Conservation (phyloP, 1,140 invertebrate genomes). For the Muscidifurax raptorellus region DNA sequence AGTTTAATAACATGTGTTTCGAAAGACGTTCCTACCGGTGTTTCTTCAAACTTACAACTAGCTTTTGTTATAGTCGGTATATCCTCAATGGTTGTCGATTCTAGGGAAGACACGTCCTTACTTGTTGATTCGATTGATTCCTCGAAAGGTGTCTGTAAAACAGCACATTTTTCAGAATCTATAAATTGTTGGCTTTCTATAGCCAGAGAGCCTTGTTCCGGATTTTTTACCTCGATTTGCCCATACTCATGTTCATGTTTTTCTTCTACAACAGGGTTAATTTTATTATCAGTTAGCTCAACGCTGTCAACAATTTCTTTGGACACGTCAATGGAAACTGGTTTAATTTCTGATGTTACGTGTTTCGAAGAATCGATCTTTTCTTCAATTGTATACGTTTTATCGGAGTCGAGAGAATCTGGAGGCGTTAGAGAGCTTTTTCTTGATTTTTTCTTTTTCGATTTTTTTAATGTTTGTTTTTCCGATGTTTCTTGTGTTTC, state of each 20-base stretch:
- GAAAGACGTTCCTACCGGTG: slow-evolving; percentile 62
- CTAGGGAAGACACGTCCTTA: slow-evolving; percentile 53
- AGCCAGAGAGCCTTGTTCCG: slow-evolving; percentile 17
- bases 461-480: slow-evolving; percentile 31
- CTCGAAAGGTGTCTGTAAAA: slow-evolving; percentile 62
- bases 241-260: slow-evolving; percentile 58
- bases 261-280: slow-evolving; percentile 38
- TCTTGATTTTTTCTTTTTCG: slow-evolving; percentile 26
- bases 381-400: slow-evolving; percentile 43
- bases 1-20: slow-evolving; percentile 66
- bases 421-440: background rate
- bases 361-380: background rate
- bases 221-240: slow-evolving; percentile 61
- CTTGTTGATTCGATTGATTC: slow-evolving; percentile 49
- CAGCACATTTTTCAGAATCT: slow-evolving; percentile 62
- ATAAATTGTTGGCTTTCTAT: slow-evolving; percentile 58
- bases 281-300: slow-evolving; percentile 22
- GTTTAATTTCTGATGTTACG: background rate
- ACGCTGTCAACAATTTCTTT: slow-evolving; percentile 33
- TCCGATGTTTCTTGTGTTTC: background rate
- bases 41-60: slow-evolving; percentile 72
- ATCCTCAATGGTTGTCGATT: slow-evolving; percentile 55
- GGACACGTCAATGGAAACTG: background rate
- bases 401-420: slow-evolving; percentile 33
- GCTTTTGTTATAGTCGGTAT: slow-evolving; percentile 59